A percentile compares a stretch with the other conserved stretches of the same genome.
Conservation (phyloP, 2,113 vertebrate genomes). For the Anas platyrhynchos region DNA sequence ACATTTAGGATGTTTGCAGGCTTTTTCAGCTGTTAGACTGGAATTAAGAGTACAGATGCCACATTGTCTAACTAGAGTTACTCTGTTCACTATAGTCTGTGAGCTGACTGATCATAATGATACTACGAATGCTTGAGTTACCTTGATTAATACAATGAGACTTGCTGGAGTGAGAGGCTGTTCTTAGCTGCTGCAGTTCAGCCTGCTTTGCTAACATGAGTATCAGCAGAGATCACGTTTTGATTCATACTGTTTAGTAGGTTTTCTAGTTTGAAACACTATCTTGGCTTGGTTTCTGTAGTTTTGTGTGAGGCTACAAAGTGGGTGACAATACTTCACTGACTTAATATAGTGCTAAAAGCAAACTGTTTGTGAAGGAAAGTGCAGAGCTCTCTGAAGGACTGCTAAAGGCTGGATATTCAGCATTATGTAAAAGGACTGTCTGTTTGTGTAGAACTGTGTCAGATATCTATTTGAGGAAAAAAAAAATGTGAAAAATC, state of each 20-base stretch:
- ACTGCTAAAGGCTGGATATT: not conserved
- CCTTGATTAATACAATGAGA: not conserved
- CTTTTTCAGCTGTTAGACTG: not conserved
- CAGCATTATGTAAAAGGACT: not conserved
- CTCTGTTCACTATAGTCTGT: not conserved
- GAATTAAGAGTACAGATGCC: not conserved
- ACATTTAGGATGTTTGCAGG: not conserved
- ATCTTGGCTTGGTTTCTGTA: not conserved
- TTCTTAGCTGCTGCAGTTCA: not conserved
- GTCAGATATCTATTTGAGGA: not conserved
- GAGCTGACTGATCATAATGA: not conserved
- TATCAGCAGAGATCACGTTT: not conserved
- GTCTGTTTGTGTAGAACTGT: not conserved
- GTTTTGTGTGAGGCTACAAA: not conserved
- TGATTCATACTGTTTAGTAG: not conserved
- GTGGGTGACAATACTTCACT: not conserved
- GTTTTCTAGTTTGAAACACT: not conserved
- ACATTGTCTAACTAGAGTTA: not conserved
- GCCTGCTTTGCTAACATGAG: not conserved
- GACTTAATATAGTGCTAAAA: not conserved
- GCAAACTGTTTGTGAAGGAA: not conserved
- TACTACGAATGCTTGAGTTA: not conserved
- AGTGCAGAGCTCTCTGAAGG: not conserved
- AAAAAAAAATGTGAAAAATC: not conserved
- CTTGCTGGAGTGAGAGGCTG: not conserved